phyloP scores from a whole-genome alignment of 2,113 vertebrate genomes.

The Python bivittatus region DNA sequence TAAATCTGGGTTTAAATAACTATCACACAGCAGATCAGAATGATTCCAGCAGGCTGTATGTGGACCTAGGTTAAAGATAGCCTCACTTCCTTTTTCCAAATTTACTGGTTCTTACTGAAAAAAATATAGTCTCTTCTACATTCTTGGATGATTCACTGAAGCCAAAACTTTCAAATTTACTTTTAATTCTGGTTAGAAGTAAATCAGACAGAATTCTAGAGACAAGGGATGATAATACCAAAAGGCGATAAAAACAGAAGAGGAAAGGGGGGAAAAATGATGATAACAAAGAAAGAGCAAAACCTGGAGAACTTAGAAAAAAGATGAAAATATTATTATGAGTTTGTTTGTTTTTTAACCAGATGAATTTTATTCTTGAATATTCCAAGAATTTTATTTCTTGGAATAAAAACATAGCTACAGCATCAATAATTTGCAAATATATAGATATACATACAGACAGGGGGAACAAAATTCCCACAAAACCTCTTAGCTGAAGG shows the following conservation, averaged over 20 bases:
- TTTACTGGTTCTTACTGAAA: neutral
- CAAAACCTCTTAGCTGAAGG: neutral
- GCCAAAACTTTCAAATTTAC: neutral
- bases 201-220: neutral
- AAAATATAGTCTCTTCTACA: neutral
- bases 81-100: neutral
- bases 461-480: neutral
- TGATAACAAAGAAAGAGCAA: neutral
- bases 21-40: neutral
- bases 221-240: constrained; percentile 7
- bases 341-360: neutral
- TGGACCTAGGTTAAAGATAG: neutral
- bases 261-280: neutral
- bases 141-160: neutral
- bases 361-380: neutral
- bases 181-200: neutral
- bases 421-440: neutral
- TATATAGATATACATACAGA: neutral
- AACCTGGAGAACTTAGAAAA: constrained; percentile 14
- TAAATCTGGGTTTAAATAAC: neutral
- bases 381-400: constrained; percentile 14
- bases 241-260: neutral
- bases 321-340: neutral
- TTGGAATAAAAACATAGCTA: constrained; percentile 10
- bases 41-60: neutral